Base-by-base conservation (phyloP, 2,888 invertebrate genomes). In the Helicoverpa assulta region DNA sequence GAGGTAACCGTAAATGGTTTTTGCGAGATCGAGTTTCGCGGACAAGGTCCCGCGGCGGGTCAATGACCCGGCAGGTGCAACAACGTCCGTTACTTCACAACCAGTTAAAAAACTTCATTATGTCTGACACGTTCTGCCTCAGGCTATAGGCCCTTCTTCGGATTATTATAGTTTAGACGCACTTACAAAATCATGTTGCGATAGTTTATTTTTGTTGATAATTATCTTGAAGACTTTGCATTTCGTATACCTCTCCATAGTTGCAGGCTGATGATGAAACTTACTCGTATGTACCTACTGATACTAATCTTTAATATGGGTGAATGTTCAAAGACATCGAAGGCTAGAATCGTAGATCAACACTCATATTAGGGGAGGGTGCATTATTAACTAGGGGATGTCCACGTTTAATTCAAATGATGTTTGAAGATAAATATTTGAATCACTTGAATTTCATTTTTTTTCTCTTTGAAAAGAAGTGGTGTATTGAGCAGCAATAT, bases 11-110 rank as follows among this genome's bases (percentile, higher is more conserved):
- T 91, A 86, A 86, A 86, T 63, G 66, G 87, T 91, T 91, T 91
- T 91, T 90, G 90, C 90, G 86, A 88, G 87, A 85, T 83, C 90
- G 75, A 84, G 89, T 88, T 89, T 87, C 84, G 85, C 85, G 82
- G 86, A 82, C 89, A 88, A 88, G 89, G 89, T 87, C 85, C 70
- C 66, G 70, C 61, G 53, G 53, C 7, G 75, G 86, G 86, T 85
- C 86, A 70, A 75, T 58, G 86, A 86, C 87, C 87, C 76, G 75
- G 74, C 83, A 82, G 85, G 81, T 88, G 89, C 88, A 89, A 84
- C 75, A 60, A 54, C 63, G 67, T 58, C 81, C 80, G 80, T 83
- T 85, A 83, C 70, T 75, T 75, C 76, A 76, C 75, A 81, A 80
- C 78, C 73, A 72, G 77, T 70, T 56, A 67, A 76, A 83, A 83